phyloP scores from a whole-genome alignment of 2,797 vertebrate species.

The Mormyrops boulengeri region DNA sequence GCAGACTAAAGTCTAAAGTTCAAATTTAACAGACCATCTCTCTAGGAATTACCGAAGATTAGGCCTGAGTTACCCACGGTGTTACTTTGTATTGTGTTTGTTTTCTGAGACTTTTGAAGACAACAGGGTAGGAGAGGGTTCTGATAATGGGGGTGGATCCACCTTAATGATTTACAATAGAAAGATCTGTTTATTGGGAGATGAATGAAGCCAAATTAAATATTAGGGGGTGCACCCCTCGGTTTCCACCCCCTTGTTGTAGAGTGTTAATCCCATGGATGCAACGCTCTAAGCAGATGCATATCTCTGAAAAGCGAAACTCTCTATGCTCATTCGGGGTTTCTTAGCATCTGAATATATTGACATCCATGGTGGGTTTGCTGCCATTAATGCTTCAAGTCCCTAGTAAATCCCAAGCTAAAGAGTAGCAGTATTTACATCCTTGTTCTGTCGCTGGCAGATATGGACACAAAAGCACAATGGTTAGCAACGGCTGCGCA shows the following conservation, averaged over 20 bases:
- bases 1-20: neutral
- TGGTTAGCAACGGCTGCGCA: neutral
- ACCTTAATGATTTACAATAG: neutral
- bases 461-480: neutral
- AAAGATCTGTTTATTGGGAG: neutral
- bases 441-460: neutral
- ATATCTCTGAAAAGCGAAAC: neutral
- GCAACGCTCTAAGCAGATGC: neutral
- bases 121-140: neutral
- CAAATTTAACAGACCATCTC: neutral
- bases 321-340: neutral
- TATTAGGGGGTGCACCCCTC: neutral
- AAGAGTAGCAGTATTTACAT: neutral
- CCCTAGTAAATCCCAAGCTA: neutral
- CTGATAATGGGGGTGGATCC: neutral
- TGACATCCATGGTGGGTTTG: neutral
- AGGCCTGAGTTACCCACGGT: neutral
- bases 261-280: neutral
- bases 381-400: neutral
- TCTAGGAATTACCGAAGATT: neutral
- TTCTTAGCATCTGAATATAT: neutral
- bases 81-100: neutral
- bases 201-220: neutral
- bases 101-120: neutral
- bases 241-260: neutral